Conservation (phyloP, 2,113 vertebrate genomes). For the Coregonus clupeaformis region DNA sequence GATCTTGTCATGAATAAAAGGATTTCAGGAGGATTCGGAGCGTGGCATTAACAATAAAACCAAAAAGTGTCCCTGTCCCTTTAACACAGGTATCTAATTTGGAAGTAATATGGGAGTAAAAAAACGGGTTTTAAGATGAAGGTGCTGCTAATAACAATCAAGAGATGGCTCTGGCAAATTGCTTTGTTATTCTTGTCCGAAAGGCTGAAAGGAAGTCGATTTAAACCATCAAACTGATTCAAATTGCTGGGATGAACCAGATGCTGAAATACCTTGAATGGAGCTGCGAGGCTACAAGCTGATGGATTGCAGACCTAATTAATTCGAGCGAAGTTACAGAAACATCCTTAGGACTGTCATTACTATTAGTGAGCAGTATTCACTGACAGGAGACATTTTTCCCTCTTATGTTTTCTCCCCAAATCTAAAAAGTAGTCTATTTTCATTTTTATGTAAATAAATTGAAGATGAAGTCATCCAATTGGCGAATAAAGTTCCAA, state of each 20-base stretch:
- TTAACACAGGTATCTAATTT: constrained; percentile 79
- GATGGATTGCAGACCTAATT: constrained; percentile 80
- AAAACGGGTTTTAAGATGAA: constrained; percentile 80
- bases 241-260: constrained; percentile 97
- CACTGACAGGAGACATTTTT: constrained; percentile 10
- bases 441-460: background rate
- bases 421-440: background rate
- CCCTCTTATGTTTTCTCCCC: background rate
- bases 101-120: constrained; percentile 56
- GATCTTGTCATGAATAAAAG: constrained; percentile 73
- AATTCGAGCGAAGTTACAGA: constrained; percentile 85
- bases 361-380: constrained; percentile 77
- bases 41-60: constrained; percentile 62
- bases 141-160: constrained; percentile 91
- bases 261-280: constrained; percentile 93
- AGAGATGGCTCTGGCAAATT: constrained; percentile 97
- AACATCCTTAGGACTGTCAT: constrained; percentile 88
- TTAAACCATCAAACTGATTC: constrained; percentile 99
- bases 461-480: background rate
- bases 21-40: constrained; percentile 66
- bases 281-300: constrained; percentile 74
- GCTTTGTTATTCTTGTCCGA: constrained; percentile 99
- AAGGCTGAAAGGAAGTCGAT: constrained; percentile 90
- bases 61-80: constrained; percentile 56
- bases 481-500: background rate